Evolutionary conservation across 2,888 invertebrate genomes (phyloP).

Genomic region (Caenorhabditis sp.): DNA sequence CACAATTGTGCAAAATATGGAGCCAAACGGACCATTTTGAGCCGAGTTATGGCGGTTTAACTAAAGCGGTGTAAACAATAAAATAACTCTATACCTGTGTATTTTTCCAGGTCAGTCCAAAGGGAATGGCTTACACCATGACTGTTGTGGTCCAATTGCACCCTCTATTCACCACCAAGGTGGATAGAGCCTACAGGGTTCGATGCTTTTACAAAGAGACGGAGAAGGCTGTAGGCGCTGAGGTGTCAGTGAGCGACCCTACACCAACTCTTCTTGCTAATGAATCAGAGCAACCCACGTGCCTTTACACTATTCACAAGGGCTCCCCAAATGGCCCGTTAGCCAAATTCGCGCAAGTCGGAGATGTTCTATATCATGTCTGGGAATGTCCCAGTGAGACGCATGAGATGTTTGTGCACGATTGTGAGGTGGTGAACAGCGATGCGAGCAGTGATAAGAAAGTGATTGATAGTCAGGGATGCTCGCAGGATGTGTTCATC

Average conservation of each 20-base stretch:
- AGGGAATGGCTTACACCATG: constrained; percentile 65
- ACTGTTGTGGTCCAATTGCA: constrained; percentile 70
- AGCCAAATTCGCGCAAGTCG: constrained; percentile 52
- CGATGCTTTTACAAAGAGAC: constrained; percentile 68
- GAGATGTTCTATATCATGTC: constrained; percentile 68
- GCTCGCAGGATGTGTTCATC: constrained; percentile 59
- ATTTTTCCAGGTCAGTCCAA: constrained; percentile 59
- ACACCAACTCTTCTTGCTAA: constrained; percentile 44
- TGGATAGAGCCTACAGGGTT: constrained; percentile 69
- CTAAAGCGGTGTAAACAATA: too few relatives aligned
- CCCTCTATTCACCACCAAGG: constrained; percentile 65
- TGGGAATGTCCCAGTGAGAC: constrained; percentile 66
- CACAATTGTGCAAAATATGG: too few relatives aligned
- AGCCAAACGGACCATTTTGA: too few relatives aligned
- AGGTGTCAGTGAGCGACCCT: constrained; percentile 60
- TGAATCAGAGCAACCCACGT: constrained; percentile 57
- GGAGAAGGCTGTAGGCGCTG: constrained; percentile 60
- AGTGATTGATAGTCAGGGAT: constrained; percentile 66
- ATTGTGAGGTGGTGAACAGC: constrained; percentile 63
- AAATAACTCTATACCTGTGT: too few relatives aligned
- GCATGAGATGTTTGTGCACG: constrained; percentile 66
- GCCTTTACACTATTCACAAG: constrained; percentile 64
- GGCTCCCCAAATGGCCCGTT: constrained; percentile 68
- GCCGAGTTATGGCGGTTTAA: too few relatives aligned
- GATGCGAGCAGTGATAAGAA: constrained; percentile 48